Percentiles rank a stretch among this genome's conserved stretches.
Evolutionary conservation across 2,113 vertebrate genomes (phyloP).

Genomic region (Junco hyemalis): DNA sequence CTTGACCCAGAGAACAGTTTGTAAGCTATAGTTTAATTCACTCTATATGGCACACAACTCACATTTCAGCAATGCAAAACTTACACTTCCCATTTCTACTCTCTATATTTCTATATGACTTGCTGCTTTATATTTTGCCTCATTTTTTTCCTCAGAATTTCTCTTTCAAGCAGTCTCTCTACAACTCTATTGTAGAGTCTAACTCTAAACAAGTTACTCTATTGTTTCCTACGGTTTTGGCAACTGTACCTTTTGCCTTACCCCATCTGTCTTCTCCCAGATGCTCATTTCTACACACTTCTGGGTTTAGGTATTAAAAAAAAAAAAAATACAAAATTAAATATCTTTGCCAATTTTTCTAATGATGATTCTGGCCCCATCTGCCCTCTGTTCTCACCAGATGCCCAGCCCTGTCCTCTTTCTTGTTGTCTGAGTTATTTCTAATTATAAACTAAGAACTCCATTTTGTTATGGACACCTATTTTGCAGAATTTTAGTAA

Average conservation of each 20-base stretch:
- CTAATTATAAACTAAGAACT: background rate
- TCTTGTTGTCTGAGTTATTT: background rate
- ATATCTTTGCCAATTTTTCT: constrained; percentile 18
- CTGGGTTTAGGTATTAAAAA: background rate
- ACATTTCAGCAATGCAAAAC: background rate
- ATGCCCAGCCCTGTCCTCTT: background rate
- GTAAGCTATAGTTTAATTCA: background rate
- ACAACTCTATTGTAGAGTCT: background rate
- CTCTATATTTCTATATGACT: background rate
- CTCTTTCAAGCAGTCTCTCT: background rate
- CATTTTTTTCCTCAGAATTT: background rate
- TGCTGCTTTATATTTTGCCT: background rate
- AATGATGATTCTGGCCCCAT: background rate
- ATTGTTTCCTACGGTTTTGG: constrained; percentile 21
- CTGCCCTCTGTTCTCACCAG: background rate
- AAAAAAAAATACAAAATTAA: background rate
- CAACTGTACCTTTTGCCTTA: background rate
- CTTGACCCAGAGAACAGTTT: background rate
- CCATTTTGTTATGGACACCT: accelerated
- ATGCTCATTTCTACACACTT: constrained; percentile 13
- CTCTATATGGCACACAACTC: background rate
- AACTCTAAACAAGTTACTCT: background rate
- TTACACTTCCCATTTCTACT: background rate
- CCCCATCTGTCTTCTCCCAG: constrained; percentile 40
- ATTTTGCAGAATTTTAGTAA: background rate